phyloP scores from a whole-genome alignment of 2,888 invertebrate species.

The Cephus spinipes region DNA sequence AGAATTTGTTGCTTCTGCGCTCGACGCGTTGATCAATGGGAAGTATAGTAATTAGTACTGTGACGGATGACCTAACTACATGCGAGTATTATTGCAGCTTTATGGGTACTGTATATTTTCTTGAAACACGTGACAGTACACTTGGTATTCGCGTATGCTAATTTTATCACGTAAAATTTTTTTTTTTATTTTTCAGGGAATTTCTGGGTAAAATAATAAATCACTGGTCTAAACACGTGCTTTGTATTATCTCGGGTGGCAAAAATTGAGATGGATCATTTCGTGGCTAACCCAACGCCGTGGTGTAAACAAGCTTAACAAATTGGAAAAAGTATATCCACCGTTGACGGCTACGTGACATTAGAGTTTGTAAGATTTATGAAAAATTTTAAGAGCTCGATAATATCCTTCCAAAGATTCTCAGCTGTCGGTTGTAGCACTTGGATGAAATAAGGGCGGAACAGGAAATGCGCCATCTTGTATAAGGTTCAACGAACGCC shows the following conservation, averaged over 20 bases:
- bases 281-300: not conserved
- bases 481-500: constrained; percentile 55
- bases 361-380: not conserved
- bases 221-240: not conserved
- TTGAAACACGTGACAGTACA: not conserved
- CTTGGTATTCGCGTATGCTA: not conserved
- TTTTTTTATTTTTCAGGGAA: not conserved
- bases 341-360: not conserved
- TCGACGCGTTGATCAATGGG: not conserved
- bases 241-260: not conserved
- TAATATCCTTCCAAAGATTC: not conserved
- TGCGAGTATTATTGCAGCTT: not conserved
- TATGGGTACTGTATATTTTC: not conserved
- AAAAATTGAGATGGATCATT: not conserved
- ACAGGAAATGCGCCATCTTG: constrained; percentile 41
- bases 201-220: not conserved
- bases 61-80: not conserved
- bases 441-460: constrained; percentile 12
- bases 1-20: not conserved
- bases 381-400: not conserved
- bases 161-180: not conserved
- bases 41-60: not conserved
- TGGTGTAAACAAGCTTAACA: not conserved
- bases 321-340: not conserved
- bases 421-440: not conserved